A percentile compares a stretch with the other conserved stretches of the same genome.
Evolutionary conservation across 2,113 vertebrate genomes (phyloP).

Genomic region (rabbit (Oryctolagus cuniculus)): mOryCun1.1 NC_091438.1:35947501-35948000

Average conservation of each 20-base stretch:
- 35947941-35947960: conserved; percentile 91
- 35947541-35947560: background rate
- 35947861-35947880: background rate
- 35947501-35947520: background rate
- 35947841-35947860: background rate
- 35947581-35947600: background rate
- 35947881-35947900: conserved; percentile 90
- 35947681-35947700: background rate
- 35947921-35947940: conserved; percentile 96
- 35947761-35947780: background rate
- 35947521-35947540: background rate
- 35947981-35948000: conserved; percentile 97
- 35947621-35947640: background rate
- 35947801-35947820: background rate
- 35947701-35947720: background rate
- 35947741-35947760: background rate
- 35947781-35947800: background rate
- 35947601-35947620: background rate
- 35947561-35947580: background rate
- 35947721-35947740: background rate
- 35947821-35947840: background rate
- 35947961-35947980: conserved; percentile 93
- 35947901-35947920: conserved; percentile 94
- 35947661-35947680: conserved; percentile 9
- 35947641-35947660: background rate